Base-by-base conservation (phyloP, 2,797 vertebrate genomes). In the Jordanella pulchra region DNA sequence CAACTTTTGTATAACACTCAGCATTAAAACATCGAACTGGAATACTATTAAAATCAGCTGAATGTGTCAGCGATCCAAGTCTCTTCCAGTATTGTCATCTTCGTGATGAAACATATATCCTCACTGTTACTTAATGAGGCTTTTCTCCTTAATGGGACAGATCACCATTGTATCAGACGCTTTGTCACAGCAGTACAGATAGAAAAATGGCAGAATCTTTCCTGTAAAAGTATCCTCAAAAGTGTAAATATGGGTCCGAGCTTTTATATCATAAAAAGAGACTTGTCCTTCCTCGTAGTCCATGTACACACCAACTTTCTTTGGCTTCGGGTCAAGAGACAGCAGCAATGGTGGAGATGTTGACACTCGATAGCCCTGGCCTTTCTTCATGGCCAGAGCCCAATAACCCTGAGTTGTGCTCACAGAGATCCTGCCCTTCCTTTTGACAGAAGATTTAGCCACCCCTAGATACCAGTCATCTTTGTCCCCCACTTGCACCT, bases 401-500 rank as follows among this genome's bases (percentile, higher is more conserved):
- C 94, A 95, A 79, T 95, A 95, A 17, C 95, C 95, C 1, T 95
- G 92, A 12, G 90, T 42, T 0, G 84, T 86, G 88, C 93, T 94
- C 0, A 95, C 86, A 0, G 93, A 90, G 76, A 95, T 94, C 68
- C 92, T 78, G 0, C 96, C 96, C 78, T 96, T 96, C 15, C 96
- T 91, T 71, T 93, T 94, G 18, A 94, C 94, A 0, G 90, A 92
- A 0, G 90, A 90, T 71, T 55, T 88, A 44, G 96, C 96, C 39
- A 97, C 88, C 0, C 96, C 96, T 25, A 97, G 68, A 56, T 96
- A 94, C 96, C 96, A 97, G 80, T 94, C 94, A 3, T 95, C 95
- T 65, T 95, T 95, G 5, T 94, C 89, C 0, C 93, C 93, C 1
- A 96, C 94, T 75, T 95, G 91, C 0, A 96, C 95, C 75, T 96